Evolutionary conservation across 2,113 vertebrate species (phyloP).

Genomic region (Plecturocebus donacophilus): DNA sequence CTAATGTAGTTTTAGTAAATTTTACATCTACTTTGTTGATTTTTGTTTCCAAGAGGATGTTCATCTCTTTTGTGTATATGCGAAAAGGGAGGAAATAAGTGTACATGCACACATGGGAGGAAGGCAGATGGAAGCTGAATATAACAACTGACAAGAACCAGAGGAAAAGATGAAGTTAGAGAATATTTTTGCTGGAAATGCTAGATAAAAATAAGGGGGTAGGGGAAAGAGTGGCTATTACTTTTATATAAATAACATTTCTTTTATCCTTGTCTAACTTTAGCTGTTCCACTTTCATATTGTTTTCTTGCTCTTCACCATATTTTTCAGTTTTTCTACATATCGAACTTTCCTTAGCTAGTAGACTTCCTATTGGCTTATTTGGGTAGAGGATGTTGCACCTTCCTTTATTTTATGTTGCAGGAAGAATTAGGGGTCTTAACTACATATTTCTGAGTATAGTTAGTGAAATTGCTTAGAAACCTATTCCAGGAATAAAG

Average conservation of each 20-base stretch:
- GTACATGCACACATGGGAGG: neutral
- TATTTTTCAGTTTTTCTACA: neutral
- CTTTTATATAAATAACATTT: slow-evolving; percentile 38
- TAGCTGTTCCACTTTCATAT: neutral
- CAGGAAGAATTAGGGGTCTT: neutral
- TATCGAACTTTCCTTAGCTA: neutral
- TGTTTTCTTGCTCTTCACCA: slow-evolving; percentile 24
- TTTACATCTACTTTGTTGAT: neutral
- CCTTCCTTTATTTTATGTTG: neutral
- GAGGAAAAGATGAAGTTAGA: neutral
- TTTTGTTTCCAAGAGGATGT: neutral
- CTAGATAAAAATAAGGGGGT: neutral
- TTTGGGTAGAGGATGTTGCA: neutral
- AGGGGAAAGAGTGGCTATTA: neutral
- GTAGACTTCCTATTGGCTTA: neutral
- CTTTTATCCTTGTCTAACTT: neutral
- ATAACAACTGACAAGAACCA: neutral
- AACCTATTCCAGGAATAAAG: neutral
- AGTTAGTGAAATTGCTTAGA: neutral
- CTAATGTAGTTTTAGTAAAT: slow-evolving; percentile 41
- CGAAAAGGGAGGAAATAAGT: slow-evolving; percentile 12
- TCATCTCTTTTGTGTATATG: neutral
- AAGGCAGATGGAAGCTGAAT: neutral
- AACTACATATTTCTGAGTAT: neutral
- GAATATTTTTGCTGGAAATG: neutral